A percentile compares a stretch with the other conserved stretches of the same genome.
These are phyloP conservation scores for Dolichopus griseipennis DNA, from an alignment of 2,888 invertebrate genomes.

Conservation along the genomic window DNA sequence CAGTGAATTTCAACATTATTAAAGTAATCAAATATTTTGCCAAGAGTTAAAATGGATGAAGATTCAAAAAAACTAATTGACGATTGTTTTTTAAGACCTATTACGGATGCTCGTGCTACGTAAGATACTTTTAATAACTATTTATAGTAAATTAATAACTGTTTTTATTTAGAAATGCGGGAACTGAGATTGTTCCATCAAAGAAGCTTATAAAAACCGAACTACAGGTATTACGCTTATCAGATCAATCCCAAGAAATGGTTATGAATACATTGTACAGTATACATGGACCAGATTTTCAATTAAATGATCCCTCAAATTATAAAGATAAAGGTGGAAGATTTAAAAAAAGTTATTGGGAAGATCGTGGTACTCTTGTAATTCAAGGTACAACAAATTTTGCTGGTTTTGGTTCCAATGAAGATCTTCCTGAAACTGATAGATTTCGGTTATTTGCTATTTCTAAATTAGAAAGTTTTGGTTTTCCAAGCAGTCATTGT, in stretches of 20 bases:
- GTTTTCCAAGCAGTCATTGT: conserved; percentile 67
- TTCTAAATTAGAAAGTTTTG: conserved; percentile 63
- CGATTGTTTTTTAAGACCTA: conserved; percentile 56
- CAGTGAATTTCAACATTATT: no score
- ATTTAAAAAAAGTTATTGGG: conserved; percentile 64
- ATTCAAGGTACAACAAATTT: conserved; percentile 55
- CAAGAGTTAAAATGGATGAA: conserved; percentile 46
- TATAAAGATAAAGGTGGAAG: conserved; percentile 61
- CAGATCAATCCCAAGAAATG: conserved; percentile 59
- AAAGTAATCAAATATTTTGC: no score
- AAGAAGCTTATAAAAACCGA: conserved; percentile 58
- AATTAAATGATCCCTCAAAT: conserved; percentile 47
- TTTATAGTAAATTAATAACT: not conserved
- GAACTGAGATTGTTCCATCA: conserved; percentile 44
- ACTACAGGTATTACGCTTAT: conserved; percentile 61
- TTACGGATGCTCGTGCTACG: conserved; percentile 52
- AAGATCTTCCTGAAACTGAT: conserved; percentile 49
- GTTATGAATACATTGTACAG: conserved; percentile 64
- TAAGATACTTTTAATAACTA: conserved; percentile 24
- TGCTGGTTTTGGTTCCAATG: conserved; percentile 46
- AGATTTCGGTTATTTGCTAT: conserved; percentile 62
- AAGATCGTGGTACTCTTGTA: conserved; percentile 64
- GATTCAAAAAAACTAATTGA: conserved; percentile 51
- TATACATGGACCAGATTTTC: conserved; percentile 64
- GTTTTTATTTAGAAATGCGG: conserved; percentile 29